Evolutionary conservation across 2,113 vertebrate species (phyloP), one percentile per base, ranked within the genome.

Genomic region (Leptocoma aspasia): DNA sequence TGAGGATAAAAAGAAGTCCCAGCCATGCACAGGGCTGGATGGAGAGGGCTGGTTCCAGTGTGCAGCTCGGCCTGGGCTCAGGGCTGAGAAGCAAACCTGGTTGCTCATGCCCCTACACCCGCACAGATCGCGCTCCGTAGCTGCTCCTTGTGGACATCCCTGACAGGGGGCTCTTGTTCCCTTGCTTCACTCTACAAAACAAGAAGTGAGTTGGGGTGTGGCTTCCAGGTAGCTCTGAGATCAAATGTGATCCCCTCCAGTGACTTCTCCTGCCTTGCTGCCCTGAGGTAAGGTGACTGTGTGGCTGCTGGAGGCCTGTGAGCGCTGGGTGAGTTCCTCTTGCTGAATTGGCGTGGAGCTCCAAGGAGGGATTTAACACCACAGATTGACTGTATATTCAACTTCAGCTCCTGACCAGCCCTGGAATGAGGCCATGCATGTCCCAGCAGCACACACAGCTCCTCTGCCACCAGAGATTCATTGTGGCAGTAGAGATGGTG

Each of bases 101-200:
- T 7, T 53, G 31, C 64, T 95, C 72, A 50, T 7, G 28, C 35
- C 13, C 35, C 54, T 15, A 0, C 33, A 24, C 20, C 15, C 2
- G 0, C 19, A 13, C 7, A 19, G 33, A 4, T 33, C 39, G 20
- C 5, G 0, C 52, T 87, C 35, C 0, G 0, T 20, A 37, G 53
- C 53, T 39, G 26, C n/a, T 83, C 12, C 28, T 66, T 35, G 24
- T 0, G 0, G 52, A 23, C n/a, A 20, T 7, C 15, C 17, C 54
- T 15, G 5, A 42, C 4, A 23, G 31, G 24, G 53, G 61, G 23
- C 13, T 35, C 49, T 54, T 63, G 44, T 39, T 87, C 28, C 59
- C 28, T 59, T 71, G 27, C 56, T 71, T 70, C 21, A 12, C 12
- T 3, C 30, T 9, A 16, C 4, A 2, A 57, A 39, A 39, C 39